Evolutionary conservation across 2,888 invertebrate species (phyloP).

Genomic region (Pandemis heparana): DNA sequence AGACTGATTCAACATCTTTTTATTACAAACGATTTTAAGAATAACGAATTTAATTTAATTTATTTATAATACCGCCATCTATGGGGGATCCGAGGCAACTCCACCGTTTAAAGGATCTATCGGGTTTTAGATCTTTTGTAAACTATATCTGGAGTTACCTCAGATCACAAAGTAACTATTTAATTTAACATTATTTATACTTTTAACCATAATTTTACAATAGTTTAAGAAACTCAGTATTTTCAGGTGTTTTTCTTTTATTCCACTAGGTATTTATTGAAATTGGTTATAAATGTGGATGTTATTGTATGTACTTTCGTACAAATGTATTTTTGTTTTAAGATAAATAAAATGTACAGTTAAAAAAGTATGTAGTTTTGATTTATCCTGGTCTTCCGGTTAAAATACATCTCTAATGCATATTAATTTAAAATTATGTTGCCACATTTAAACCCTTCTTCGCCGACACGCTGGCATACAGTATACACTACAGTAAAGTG

Average conservation of each 20-base stretch:
- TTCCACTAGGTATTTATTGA: constrained; percentile 39
- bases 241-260: constrained; percentile 21
- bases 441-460: no score
- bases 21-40: constrained; percentile 29
- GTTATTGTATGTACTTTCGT: constrained; percentile 41
- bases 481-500: no score
- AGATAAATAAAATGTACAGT: constrained; percentile 42
- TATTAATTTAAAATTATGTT: no score
- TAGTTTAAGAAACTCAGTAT: constrained; percentile 37
- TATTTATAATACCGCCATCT: constrained; percentile 48
- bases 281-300: constrained; percentile 27
- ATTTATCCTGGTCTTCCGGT: neutral
- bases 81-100: constrained; percentile 49
- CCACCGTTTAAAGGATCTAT: constrained; percentile 48
- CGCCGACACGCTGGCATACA: no score
- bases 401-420: no score
- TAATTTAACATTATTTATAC: constrained; percentile 46
- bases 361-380: constrained; percentile 12
- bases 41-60: constrained; percentile 40
- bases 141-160: constrained; percentile 46
- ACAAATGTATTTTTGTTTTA: constrained; percentile 40
- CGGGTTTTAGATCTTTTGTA: constrained; percentile 45
- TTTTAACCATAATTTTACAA: constrained; percentile 45
- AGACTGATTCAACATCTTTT: constrained; percentile 38
- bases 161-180: constrained; percentile 45